Conservation (phyloP, 2,113 vertebrate species). For the Anolis sagrei region DNA sequence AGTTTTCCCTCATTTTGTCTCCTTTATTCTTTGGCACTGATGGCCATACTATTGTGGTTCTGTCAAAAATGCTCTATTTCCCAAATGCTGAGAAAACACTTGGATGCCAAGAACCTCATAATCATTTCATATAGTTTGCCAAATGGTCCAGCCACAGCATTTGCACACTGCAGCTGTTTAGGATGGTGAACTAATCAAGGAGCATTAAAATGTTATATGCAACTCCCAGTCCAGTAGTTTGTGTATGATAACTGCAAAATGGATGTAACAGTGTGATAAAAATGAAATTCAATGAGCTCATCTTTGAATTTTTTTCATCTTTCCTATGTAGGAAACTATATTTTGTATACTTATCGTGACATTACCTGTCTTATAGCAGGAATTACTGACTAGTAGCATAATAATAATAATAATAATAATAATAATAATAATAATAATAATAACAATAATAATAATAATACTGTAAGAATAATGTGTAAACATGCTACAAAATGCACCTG, state of each 20-base stretch:
- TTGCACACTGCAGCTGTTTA: conserved; percentile 15
- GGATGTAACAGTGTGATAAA: not conserved
- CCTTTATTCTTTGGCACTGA: not conserved
- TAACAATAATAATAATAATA: too few species aligned
- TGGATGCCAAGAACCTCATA: conserved; percentile 18
- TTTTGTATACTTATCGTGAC: not conserved
- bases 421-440: too few species aligned
- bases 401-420: too few species aligned
- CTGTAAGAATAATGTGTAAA: not conserved
- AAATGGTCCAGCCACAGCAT: conserved; percentile 15
- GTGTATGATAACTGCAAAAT: not conserved
- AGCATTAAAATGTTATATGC: not conserved
- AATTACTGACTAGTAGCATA: not conserved
- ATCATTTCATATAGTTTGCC: conserved; percentile 32
- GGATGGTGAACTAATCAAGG: conserved; percentile 3
- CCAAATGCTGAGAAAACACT: conserved; percentile 11
- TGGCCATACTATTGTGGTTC: conserved; percentile 19
- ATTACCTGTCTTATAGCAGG: too few species aligned
- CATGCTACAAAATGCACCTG: not conserved
- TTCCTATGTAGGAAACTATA: not conserved
- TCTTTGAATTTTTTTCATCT: not conserved
- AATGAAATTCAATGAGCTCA: not conserved
- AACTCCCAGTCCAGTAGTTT: not conserved
- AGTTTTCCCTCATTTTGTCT: not conserved
- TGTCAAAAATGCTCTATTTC: conserved; percentile 19